Percentiles rank a stretch among this genome's conserved stretches.
These are phyloP conservation scores for Eumeta japonica DNA, from an alignment of 1,140 invertebrate species.

Conservation along the genomic window DNA sequence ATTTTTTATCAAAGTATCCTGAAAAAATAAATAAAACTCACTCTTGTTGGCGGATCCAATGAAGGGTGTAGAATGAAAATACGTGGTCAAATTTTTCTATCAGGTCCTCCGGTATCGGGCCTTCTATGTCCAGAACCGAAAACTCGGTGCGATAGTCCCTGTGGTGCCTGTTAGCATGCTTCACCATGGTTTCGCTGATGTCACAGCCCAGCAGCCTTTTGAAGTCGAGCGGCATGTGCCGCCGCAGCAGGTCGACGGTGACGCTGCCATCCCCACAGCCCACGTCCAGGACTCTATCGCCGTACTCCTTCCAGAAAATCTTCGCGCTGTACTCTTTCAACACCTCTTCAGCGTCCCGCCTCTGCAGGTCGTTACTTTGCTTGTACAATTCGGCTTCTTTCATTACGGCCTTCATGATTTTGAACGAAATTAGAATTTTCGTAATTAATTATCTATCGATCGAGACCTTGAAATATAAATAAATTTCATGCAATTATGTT, in stretches of 20 bases:
- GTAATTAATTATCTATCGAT: not conserved
- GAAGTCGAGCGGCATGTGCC: constrained; percentile 60
- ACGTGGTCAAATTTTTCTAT: constrained; percentile 66
- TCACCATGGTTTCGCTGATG: constrained; percentile 70
- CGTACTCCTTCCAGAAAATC: constrained; percentile 60
- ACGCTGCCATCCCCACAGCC: constrained; percentile 79
- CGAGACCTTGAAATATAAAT: not conserved
- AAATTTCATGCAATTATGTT: not conserved
- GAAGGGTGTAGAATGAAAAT: constrained; percentile 79
- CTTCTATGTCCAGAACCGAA: constrained; percentile 65
- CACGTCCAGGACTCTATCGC: constrained; percentile 67
- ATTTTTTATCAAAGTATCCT: too few species aligned
- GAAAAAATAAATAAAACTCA: constrained; percentile 40
- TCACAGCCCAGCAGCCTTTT: constrained; percentile 63
- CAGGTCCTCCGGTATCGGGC: constrained; percentile 50
- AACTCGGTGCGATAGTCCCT: constrained; percentile 59
- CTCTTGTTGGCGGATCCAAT: constrained; percentile 77
- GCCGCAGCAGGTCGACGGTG: constrained; percentile 66
- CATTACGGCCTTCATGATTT: constrained; percentile 54
- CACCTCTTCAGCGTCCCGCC: constrained; percentile 64
- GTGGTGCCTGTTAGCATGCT: constrained; percentile 62
- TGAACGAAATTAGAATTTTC: too few species aligned
- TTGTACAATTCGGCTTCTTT: constrained; percentile 64
- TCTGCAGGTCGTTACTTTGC: constrained; percentile 65
- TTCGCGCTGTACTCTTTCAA: constrained; percentile 64